Conservation (phyloP, 2,888 invertebrate genomes). For the Heteromurus nitidus region DNA sequence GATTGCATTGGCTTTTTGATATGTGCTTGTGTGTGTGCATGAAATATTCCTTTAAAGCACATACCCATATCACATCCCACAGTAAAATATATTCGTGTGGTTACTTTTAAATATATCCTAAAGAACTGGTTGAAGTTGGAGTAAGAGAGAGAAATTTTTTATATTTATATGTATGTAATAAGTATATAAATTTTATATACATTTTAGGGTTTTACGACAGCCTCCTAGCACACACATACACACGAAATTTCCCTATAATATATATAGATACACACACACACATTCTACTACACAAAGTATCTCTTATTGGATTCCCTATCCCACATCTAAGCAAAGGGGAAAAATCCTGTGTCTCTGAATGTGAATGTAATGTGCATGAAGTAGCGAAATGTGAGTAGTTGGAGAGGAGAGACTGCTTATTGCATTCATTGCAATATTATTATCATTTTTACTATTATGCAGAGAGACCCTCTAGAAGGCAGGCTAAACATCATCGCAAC, state of each 20-base stretch:
- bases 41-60: no score
- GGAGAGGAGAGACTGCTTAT: constrained; percentile 24
- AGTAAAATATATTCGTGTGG: no score
- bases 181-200: constrained; percentile 1
- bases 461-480: constrained; percentile 39
- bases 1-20: no score
- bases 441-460: constrained; percentile 40
- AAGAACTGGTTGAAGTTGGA: no score
- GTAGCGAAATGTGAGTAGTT: constrained; percentile 24
- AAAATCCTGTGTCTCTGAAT: background rate
- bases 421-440: constrained; percentile 42
- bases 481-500: no score
- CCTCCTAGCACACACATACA: constrained; percentile 59
- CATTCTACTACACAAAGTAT: constrained; percentile 42
- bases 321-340: background rate
- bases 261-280: no score
- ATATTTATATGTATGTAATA: no score
- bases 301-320: background rate
- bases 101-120: no score
- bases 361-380: constrained; percentile 15
- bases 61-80: no score
- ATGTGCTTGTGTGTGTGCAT: no score
- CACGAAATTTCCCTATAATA: no score
- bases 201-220: constrained; percentile 55
- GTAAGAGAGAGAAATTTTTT: no score